Evolutionary conservation across 2,888 invertebrate genomes (phyloP).

Genomic region (Petrolisthes manimaculis): DNA sequence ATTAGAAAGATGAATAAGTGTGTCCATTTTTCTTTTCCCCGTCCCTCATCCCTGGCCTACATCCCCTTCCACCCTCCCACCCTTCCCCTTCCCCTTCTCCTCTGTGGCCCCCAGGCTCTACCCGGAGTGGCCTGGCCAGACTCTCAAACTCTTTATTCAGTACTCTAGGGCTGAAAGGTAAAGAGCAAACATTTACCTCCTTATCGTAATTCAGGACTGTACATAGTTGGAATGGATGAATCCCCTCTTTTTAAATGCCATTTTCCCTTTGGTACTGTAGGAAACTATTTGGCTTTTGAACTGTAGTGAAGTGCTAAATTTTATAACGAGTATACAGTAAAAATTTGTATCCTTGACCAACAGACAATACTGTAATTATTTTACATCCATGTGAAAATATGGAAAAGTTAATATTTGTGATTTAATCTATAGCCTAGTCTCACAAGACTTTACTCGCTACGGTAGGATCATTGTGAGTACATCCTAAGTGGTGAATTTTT

Average conservation of each 20-base stretch:
- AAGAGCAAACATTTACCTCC: conserved; percentile 29
- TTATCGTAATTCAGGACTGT: conserved; percentile 26
- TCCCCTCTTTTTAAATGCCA: neutral
- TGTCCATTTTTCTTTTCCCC: conserved; percentile 46
- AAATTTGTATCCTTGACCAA: conserved; percentile 10
- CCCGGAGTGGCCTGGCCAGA: conserved; percentile 63
- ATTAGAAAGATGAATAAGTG: conserved; percentile 37
- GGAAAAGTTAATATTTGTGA: too few relatives aligned
- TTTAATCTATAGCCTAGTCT: too few relatives aligned
- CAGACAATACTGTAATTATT: neutral
- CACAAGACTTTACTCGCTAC: too few relatives aligned
- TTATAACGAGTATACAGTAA: neutral
- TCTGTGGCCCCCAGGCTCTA: conserved; percentile 42
- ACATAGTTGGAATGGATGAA: conserved; percentile 47
- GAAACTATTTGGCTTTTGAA: conserved; percentile 1
- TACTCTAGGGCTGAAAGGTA: conserved; percentile 65
- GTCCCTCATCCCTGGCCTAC: conserved; percentile 31
- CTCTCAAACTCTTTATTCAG: conserved; percentile 65
- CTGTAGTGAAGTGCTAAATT: conserved; percentile 10
- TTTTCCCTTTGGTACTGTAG: neutral
- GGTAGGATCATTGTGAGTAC: too few relatives aligned
- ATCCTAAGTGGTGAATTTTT: too few relatives aligned
- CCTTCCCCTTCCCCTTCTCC: conserved; percentile 1
- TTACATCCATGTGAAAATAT: too few relatives aligned
- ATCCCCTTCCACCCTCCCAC: conserved; percentile 29